phyloP scores from a whole-genome alignment of 2,113 vertebrate genomes.

The Castor canadensis region DNA sequence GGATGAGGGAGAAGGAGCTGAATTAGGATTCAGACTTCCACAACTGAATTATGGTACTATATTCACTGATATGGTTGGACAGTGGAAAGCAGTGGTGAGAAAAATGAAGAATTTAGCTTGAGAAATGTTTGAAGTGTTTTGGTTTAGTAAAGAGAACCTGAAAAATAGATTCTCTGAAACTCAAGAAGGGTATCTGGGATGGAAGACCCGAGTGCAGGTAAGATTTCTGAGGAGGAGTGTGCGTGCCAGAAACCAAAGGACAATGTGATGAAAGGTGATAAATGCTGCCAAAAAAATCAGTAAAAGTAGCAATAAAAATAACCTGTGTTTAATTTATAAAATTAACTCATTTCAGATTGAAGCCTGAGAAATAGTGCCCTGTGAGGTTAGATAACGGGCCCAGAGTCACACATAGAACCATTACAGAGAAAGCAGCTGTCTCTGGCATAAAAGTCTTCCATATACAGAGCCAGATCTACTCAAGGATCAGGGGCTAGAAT shows the following conservation, averaged over 20 bases:
- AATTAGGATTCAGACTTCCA: background rate
- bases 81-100: background rate
- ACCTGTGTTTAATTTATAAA: background rate
- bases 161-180: background rate
- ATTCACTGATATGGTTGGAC: background rate
- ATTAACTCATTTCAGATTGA: slow-evolving; percentile 28
- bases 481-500: background rate
- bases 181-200: background rate
- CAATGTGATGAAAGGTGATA: background rate
- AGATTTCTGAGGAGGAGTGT: background rate
- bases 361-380: background rate
- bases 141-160: background rate
- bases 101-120: background rate
- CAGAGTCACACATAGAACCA: background rate
- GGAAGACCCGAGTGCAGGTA: background rate
- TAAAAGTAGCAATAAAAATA: background rate
- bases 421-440: slow-evolving; percentile 5
- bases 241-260: background rate
- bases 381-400: background rate
- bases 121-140: background rate
- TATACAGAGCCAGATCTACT: background rate
- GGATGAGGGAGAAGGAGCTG: background rate
- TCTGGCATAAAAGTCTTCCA: slow-evolving; percentile 12
- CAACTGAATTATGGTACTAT: background rate
- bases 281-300: background rate